Percentiles rank a stretch among this genome's conserved stretches.
phyloP scores from a whole-genome alignment of 2,113 vertebrate species.

The Thalassoma bifasciatum region DNA sequence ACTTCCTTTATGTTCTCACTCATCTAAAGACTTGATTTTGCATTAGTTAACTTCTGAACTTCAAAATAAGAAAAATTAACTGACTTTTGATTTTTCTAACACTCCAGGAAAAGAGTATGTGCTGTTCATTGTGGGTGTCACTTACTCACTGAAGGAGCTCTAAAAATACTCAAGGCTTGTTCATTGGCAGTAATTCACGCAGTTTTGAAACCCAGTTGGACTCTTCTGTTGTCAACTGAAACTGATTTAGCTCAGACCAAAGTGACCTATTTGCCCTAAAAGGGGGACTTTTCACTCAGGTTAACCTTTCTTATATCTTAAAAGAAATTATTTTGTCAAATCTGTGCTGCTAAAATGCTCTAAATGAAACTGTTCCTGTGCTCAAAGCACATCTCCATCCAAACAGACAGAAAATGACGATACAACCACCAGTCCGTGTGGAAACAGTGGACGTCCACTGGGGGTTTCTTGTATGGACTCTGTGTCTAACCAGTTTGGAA shows the following conservation, averaged over 20 bases:
- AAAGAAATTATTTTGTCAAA: neutral
- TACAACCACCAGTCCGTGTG: conserved; percentile 6
- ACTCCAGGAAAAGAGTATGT: neutral
- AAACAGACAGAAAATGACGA: neutral
- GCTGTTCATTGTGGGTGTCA: neutral
- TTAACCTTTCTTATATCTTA: neutral
- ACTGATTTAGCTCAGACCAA: conserved; percentile 38
- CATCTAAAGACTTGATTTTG: neutral
- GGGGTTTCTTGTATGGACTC: conserved; percentile 43
- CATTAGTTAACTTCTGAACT: neutral
- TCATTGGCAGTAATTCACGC: conserved; percentile 12
- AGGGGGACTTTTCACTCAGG: conserved; percentile 17
- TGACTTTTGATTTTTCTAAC: neutral
- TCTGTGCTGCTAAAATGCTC: neutral
- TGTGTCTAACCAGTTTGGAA: conserved; percentile 65
- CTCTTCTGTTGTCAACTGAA: conserved; percentile 29
- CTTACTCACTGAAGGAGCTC: neutral
- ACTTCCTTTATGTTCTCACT: neutral
- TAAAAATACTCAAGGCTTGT: neutral
- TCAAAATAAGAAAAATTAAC: neutral
- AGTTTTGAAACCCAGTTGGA: conserved; percentile 27
- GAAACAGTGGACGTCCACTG: conserved; percentile 14
- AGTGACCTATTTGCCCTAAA: conserved; percentile 43
- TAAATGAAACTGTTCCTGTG: conserved; percentile 1
- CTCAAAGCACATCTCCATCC: neutral